Percentiles rank a stretch among this genome's conserved stretches.
phyloP scores from a whole-genome alignment of 53 echinoderm and acorn worm species.

The Apostichopus leukothele region DNA sequence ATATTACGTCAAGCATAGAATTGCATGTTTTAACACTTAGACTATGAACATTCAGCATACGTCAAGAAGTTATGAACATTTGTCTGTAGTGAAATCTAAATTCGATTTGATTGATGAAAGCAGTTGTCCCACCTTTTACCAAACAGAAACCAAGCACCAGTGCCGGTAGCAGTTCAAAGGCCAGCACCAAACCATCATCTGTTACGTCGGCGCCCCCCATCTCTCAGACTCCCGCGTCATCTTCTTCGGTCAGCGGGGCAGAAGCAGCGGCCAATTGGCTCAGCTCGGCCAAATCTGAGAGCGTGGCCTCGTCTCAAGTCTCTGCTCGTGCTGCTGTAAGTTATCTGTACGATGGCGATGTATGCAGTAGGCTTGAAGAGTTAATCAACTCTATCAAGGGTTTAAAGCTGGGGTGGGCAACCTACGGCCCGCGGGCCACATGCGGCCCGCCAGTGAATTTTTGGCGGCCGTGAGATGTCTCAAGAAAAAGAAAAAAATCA shows the following conservation, averaged over 20 bases:
- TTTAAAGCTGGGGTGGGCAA: too few relatives aligned
- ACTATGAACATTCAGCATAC: neutral
- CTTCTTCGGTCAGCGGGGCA: conserved; percentile 63
- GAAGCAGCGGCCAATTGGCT: conserved; percentile 96
- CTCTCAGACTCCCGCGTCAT: conserved; percentile 6
- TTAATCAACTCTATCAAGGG: too few relatives aligned
- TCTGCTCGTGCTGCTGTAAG: conserved; percentile 72
- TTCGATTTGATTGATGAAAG: neutral
- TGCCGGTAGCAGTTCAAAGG: neutral
- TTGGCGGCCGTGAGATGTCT: too few relatives aligned
- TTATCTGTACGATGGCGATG: neutral
- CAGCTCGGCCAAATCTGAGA: conserved; percentile 91
- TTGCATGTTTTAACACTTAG: too few relatives aligned
- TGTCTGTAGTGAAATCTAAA: neutral
- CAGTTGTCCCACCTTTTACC: neutral
- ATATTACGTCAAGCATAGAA: neutral
- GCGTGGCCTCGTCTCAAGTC: conserved; percentile 48
- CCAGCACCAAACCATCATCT: conserved; percentile 34
- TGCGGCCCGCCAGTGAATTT: too few relatives aligned
- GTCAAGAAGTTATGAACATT: neutral
- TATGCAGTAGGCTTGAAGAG: too few relatives aligned
- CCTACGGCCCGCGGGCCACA: too few relatives aligned
- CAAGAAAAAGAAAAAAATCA: too few relatives aligned
- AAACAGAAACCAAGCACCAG: conserved; percentile 32
- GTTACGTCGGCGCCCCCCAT: conserved; percentile 32